Conservation (phyloP, 1,140 invertebrate genomes). For the Drosophila nannoptera region DNA sequence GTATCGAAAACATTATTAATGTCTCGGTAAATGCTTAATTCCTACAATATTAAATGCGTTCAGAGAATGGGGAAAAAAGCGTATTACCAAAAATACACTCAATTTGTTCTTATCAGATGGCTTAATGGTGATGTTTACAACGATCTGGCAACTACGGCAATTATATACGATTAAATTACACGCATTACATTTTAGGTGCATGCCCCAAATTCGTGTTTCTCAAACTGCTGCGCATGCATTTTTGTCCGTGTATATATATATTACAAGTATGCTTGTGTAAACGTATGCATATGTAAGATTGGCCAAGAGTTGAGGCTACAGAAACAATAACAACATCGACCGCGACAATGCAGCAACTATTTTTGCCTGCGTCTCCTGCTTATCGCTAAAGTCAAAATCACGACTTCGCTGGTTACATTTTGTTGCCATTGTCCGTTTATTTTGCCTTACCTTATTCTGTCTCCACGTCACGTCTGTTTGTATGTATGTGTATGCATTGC, state of each 20-base stretch:
- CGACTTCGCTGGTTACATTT: conserved; percentile 58
- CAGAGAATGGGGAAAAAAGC: background rate
- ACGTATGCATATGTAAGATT: conserved; percentile 20
- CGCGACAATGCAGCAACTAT: conserved; percentile 26
- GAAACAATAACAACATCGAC: conserved; percentile 15
- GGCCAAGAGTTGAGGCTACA: conserved; percentile 31
- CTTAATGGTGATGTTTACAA: background rate
- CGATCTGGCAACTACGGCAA: conserved; percentile 22
- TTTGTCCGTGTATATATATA: background rate
- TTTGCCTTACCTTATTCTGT: conserved; percentile 21
- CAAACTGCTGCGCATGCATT: background rate
- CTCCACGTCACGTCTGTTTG: background rate
- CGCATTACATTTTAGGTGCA: conserved; percentile 7
- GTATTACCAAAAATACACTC: background rate
- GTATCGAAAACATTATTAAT: no score
- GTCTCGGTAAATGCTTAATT: no score
- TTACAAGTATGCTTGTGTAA: conserved; percentile 4
- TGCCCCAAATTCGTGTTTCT: background rate
- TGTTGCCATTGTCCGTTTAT: conserved; percentile 38
- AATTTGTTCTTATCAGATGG: background rate
- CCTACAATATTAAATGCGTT: no score
- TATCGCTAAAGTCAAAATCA: conserved; percentile 74
- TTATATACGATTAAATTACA: conserved; percentile 19
- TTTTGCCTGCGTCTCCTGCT: conserved; percentile 40
- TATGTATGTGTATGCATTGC: conserved; percentile 5